phyloP scores from a whole-genome alignment of 1,140 invertebrate genomes.

The Thrips palmi region DNA sequence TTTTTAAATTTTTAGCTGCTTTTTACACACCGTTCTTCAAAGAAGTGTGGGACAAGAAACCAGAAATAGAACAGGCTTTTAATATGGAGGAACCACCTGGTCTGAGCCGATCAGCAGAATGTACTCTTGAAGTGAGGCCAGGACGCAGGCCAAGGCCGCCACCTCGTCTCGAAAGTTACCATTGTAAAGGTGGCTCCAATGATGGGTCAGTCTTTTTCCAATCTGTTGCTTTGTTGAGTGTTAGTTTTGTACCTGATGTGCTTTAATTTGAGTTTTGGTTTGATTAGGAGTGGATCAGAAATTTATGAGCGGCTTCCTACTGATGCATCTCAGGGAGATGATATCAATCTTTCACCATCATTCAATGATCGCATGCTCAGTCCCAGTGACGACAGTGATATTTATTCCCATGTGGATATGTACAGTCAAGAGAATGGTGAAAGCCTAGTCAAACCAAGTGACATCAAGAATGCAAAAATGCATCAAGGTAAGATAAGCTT shows the following conservation, averaged over 20 bases:
- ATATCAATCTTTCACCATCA: constrained; percentile 28
- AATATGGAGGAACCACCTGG: constrained; percentile 69
- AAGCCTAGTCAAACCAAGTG: constrained; percentile 30
- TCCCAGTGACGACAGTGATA: constrained; percentile 49
- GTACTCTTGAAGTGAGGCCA: constrained; percentile 22
- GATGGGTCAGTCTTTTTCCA: constrained; percentile 32
- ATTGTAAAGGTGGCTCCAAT: constrained; percentile 31
- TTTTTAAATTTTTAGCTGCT: constrained; percentile 43
- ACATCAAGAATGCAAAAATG: constrained; percentile 26
- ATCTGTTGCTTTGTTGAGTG: constrained; percentile 10
- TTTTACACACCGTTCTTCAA: constrained; percentile 94
- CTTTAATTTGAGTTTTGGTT: constrained; percentile 3
- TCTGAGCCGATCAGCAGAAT: constrained; percentile 23
- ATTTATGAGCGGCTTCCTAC: constrained; percentile 62
- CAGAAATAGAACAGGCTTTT: constrained; percentile 83
- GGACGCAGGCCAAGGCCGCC: constrained; percentile 31
- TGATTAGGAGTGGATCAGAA: constrained; percentile 53
- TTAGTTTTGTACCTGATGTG: background rate
- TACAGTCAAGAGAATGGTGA: constrained; percentile 25
- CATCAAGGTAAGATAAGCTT: constrained; percentile 23
- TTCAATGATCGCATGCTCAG: constrained; percentile 26
- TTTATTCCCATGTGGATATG: constrained; percentile 39
- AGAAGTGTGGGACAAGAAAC: constrained; percentile 88
- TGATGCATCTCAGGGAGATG: constrained; percentile 29
- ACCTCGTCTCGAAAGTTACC: constrained; percentile 51